A percentile compares a stretch with the other conserved stretches of the same genome.
These are phyloP conservation scores for Baccha elongata DNA, from an alignment of 2,888 invertebrate genomes.

Conservation along the genomic window DNA sequence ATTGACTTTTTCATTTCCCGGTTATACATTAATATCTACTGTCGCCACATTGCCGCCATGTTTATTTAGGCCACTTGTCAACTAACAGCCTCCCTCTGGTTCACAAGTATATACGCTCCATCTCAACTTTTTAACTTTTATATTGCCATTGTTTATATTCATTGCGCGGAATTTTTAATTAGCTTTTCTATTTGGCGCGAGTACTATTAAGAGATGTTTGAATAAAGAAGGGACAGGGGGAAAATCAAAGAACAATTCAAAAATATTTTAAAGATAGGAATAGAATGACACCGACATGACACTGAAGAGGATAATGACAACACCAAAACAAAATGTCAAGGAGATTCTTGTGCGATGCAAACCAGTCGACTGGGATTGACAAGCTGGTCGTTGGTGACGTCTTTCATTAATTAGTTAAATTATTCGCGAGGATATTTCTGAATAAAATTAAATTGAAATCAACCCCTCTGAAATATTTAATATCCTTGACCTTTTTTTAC, in stretches of 20 bases:
- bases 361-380: constrained; percentile 27
- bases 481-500: constrained; percentile 49
- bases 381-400: constrained; percentile 13
- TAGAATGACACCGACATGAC: constrained; percentile 13
- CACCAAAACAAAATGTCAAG: constrained; percentile 47
- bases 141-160: constrained; percentile 47
- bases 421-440: constrained; percentile 19
- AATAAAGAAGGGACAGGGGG: not conserved
- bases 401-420: constrained; percentile 58
- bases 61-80: constrained; percentile 64
- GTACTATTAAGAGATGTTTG: constrained; percentile 34
- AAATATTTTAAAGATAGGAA: constrained; percentile 31
- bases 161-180: constrained; percentile 63
- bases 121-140: constrained; percentile 10
- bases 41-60: constrained; percentile 24
- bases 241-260: constrained; percentile 61
- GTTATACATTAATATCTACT: constrained; percentile 1
- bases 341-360: not conserved
- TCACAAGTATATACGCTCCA: constrained; percentile 9
- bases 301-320: not conserved
- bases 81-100: constrained; percentile 22
- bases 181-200: constrained; percentile 33
- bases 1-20: constrained; percentile 31
- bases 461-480: not conserved
- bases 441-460: constrained; percentile 2